A percentile compares a stretch with the other conserved stretches of the same genome.
These are phyloP conservation scores for Drosophila kikkawai DNA, from an alignment of 1,140 invertebrate species.

Conservation along the genomic window DNA sequence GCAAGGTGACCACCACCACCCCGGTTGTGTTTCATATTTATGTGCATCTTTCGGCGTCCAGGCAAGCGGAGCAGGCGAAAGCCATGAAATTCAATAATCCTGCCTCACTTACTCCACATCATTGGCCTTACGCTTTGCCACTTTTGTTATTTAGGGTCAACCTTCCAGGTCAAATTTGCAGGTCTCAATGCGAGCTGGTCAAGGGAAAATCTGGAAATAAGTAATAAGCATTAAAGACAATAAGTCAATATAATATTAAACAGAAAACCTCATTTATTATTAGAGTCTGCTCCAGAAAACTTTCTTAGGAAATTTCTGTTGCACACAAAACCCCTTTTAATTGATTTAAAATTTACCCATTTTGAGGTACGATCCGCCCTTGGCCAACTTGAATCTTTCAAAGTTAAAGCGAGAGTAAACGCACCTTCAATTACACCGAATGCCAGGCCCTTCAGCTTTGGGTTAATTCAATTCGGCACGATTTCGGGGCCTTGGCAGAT, in stretches of 20 bases:
- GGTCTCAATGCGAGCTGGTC: no score
- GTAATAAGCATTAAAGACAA: no score
- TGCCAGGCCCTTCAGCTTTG: neutral
- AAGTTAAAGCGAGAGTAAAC: neutral
- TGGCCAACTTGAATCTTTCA: neutral
- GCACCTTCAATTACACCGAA: slow-evolving; percentile 24
- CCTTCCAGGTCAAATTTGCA: neutral
- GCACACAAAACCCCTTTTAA: neutral
- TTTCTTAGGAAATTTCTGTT: no score
- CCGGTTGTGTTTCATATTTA: slow-evolving; percentile 75
- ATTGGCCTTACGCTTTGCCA: slow-evolving; percentile 52
- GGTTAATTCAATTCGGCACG: slow-evolving; percentile 42
- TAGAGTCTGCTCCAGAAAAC: neutral
- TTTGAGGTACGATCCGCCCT: neutral
- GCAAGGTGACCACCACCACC: slow-evolving; percentile 22
- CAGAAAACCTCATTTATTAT: neutral
- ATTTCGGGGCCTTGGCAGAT: slow-evolving; percentile 26
- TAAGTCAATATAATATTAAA: neutral
- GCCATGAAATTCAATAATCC: slow-evolving; percentile 68
- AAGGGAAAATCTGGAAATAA: neutral
- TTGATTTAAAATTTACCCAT: neutral
- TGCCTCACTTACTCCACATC: slow-evolving; percentile 57
- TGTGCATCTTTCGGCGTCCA: slow-evolving; percentile 32
- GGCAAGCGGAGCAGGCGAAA: slow-evolving; percentile 14
- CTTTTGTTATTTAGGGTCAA: slow-evolving; percentile 46